Conservation (phyloP, 2,113 vertebrate species). For the Noturus placidus region DNA sequence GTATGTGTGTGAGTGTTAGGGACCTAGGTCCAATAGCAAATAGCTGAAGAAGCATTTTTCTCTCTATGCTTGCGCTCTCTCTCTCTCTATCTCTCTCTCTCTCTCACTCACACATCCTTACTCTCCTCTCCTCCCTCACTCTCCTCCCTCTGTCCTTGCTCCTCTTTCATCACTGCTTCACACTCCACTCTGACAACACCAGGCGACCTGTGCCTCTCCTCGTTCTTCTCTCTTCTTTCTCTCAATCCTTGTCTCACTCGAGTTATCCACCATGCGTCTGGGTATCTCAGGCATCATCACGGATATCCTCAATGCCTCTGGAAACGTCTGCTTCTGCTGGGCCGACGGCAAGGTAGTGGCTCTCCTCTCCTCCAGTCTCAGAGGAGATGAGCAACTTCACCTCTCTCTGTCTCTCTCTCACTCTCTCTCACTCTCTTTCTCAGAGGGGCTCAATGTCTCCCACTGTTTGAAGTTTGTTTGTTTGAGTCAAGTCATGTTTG, state of each 20-base stretch:
- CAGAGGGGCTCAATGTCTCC: neutral
- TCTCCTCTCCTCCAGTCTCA: constrained; percentile 34
- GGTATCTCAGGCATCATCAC: constrained; percentile 72
- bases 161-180: constrained; percentile 45
- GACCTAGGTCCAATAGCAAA: constrained; percentile 53
- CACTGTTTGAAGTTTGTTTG: constrained; percentile 28
- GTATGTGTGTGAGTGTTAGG: constrained; percentile 39
- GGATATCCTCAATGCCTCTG: constrained; percentile 73
- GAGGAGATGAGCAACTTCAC: constrained; percentile 45
- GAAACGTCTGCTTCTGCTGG: constrained; percentile 76
- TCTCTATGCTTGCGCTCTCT: constrained; percentile 34
- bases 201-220: constrained; percentile 21
- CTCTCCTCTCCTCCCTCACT: constrained; percentile 25
- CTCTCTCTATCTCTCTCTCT: constrained; percentile 25
- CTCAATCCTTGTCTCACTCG: constrained; percentile 5
- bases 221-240: constrained; percentile 14
- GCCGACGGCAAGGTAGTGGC: constrained; percentile 70
- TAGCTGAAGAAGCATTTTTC: constrained; percentile 53
- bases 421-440: constrained; percentile 31
- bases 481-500: neutral
- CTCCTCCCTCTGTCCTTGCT: constrained; percentile 30
- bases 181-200: constrained; percentile 44
- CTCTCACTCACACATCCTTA: constrained; percentile 23
- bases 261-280: constrained; percentile 69
- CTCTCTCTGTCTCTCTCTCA: constrained; percentile 35